These are phyloP conservation scores for Onychostruthus taczanowskii DNA, from an alignment of 2,113 vertebrate species.

Conservation along the genomic window DNA sequence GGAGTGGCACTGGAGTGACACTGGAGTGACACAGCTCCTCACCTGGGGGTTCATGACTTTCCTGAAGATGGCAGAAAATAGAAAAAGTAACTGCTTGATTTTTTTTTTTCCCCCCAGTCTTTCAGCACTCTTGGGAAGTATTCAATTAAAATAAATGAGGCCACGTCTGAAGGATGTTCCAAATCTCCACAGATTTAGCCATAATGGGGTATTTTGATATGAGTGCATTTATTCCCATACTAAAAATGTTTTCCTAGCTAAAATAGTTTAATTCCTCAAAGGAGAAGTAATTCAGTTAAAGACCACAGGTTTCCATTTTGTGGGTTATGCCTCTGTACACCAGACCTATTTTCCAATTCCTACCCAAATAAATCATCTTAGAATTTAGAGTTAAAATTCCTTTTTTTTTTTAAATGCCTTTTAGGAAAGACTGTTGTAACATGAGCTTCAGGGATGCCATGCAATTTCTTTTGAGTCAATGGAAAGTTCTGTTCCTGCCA, in stretches of 20 bases:
- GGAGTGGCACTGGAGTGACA: not conserved
- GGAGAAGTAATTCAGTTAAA: constrained; percentile 37
- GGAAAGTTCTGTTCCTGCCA: not conserved
- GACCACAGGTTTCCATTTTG: constrained; percentile 32
- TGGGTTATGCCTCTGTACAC: constrained; percentile 57
- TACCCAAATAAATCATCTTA: not conserved
- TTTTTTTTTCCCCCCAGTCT: not conserved
- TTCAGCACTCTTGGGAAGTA: constrained; percentile 29
- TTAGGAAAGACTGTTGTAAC: not conserved
- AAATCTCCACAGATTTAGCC: not conserved
- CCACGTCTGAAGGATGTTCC: constrained; percentile 33
- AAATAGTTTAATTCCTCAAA: constrained; percentile 32
- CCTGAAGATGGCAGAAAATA: not conserved
- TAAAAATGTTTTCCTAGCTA: constrained; percentile 31
- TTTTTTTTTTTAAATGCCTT: not conserved
- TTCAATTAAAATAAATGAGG: constrained; percentile 66
- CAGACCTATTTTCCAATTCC: constrained; percentile 56
- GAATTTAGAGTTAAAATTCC: not conserved
- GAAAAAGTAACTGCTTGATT: not conserved
- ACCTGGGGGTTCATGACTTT: constrained; percentile 42
- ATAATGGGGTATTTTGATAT: not conserved
- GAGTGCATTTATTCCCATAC: constrained; percentile 1
- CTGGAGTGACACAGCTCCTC: not conserved
- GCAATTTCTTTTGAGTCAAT: not conserved
- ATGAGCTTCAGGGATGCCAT: not conserved